These are phyloP conservation scores for Tautogolabrus adspersus DNA, from an alignment of 2,113 vertebrate genomes.

Conservation along the genomic window DNA sequence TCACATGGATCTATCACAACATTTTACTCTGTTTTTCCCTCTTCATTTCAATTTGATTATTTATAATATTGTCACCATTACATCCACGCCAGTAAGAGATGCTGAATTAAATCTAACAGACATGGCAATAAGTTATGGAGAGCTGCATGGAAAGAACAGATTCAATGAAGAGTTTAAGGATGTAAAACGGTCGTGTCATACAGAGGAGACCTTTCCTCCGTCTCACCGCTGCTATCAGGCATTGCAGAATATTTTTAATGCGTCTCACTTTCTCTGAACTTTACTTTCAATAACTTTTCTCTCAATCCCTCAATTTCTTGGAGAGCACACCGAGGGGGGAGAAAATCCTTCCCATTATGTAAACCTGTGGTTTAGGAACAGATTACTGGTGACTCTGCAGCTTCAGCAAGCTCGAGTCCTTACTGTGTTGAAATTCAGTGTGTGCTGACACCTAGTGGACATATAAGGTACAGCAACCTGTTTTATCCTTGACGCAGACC, in stretches of 20 bases:
- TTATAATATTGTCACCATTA: too few relatives aligned
- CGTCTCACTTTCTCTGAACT: not conserved
- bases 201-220: not conserved
- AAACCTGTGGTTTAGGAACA: conserved; percentile 31
- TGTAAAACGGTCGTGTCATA: not conserved
- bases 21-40: too few relatives aligned
- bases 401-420: conserved; percentile 34
- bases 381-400: conserved; percentile 48
- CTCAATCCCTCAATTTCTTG: conserved; percentile 1
- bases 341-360: conserved; percentile 48
- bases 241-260: not conserved
- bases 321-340: not conserved
- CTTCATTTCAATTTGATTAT: too few relatives aligned
- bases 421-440: conserved; percentile 5
- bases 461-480: not conserved
- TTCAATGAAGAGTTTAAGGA: not conserved
- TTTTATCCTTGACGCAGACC: not conserved
- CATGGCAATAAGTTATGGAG: too few relatives aligned
- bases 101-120: too few relatives aligned
- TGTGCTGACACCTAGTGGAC: conserved; percentile 60
- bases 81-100: too few relatives aligned
- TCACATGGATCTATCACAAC: too few relatives aligned
- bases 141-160: too few relatives aligned
- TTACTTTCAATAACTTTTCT: conserved; percentile 13
- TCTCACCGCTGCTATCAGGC: not conserved